phyloP scores from a whole-genome alignment of 2,797 vertebrate genomes.

The Myripristis jacobus region DNA sequence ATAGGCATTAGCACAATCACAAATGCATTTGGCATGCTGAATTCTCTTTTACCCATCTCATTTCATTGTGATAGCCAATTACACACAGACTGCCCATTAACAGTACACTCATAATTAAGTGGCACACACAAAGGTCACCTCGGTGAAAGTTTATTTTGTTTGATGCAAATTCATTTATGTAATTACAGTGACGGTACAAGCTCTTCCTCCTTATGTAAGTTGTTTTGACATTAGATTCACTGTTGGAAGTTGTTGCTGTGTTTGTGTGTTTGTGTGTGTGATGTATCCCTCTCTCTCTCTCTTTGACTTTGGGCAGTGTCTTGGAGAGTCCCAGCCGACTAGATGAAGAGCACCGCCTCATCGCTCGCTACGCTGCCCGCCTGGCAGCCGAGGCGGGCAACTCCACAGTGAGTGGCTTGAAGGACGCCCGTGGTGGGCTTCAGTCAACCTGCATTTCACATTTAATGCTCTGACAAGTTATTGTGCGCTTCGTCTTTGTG shows the following conservation, averaged over 20 bases:
- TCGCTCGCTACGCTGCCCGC: slow-evolving; percentile 95
- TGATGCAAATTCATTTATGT: slow-evolving; percentile 21
- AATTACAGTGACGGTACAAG: slow-evolving; percentile 13
- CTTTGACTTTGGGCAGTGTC: slow-evolving; percentile 80
- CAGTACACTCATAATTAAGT: slow-evolving; percentile 26
- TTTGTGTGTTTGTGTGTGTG: slow-evolving; percentile 33
- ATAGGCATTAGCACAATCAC: slow-evolving; percentile 31
- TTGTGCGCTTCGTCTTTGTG: slow-evolving; percentile 10
- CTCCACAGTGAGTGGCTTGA: slow-evolving; percentile 86
- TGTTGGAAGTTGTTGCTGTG: neutral
- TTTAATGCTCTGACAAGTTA: slow-evolving; percentile 36
- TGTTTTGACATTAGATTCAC: slow-evolving; percentile 25
- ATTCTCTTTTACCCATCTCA: slow-evolving; percentile 36
- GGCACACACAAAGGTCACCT: slow-evolving; percentile 43
- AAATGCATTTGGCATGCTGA: slow-evolving; percentile 52
- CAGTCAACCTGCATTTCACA: slow-evolving; percentile 40
- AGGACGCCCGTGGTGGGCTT: slow-evolving; percentile 22
- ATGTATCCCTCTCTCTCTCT: slow-evolving; percentile 49
- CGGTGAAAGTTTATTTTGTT: slow-evolving; percentile 8
- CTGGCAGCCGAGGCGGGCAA: slow-evolving; percentile 95
- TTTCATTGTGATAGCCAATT: slow-evolving; percentile 44
- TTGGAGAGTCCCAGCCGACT: slow-evolving; percentile 94
- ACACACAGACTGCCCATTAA: slow-evolving; percentile 31
- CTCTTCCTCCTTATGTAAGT: slow-evolving; percentile 33
- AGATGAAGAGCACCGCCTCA: slow-evolving; percentile 96